These are phyloP conservation scores for Dipodomys stephensi DNA, from an alignment of 2,113 vertebrate genomes.

Conservation along the genomic window DNA sequence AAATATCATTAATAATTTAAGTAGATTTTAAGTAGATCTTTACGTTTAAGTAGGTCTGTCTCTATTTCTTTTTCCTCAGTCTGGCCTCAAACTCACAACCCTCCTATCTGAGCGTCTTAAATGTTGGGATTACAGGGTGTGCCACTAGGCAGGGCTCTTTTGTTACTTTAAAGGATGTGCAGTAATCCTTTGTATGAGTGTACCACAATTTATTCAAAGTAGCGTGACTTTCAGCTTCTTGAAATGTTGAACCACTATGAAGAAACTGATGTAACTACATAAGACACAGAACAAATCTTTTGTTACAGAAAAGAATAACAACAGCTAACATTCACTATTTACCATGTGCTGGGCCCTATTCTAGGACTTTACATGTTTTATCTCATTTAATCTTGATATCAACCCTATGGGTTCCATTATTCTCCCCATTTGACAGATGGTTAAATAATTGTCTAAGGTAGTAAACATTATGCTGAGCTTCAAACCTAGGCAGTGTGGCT, in stretches of 20 bases:
- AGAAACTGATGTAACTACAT: background rate
- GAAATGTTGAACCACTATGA: constrained; percentile 41
- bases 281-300: constrained; percentile 27
- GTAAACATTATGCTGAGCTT: constrained; percentile 8
- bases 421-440: background rate
- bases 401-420: background rate
- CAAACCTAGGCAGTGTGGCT: background rate
- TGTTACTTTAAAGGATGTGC: constrained; percentile 17
- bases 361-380: background rate
- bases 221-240: constrained; percentile 1
- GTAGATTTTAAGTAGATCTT: background rate
- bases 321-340: constrained; percentile 4
- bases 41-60: too few species aligned
- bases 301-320: constrained; percentile 26
- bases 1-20: constrained; percentile 38
- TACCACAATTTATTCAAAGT: constrained; percentile 48
- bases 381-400: constrained; percentile 1
- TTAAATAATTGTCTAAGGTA: constrained; percentile 1
- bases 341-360: background rate
- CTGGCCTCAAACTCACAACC: too few species aligned
- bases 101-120: too few species aligned
- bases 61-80: too few species aligned
- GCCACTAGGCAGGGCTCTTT: background rate
- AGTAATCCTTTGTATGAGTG: background rate
- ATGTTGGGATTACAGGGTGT: too few species aligned